Evolutionary conservation across 2,888 invertebrate genomes (phyloP), one percentile per base, ranked within the genome.

Genomic region (Andrena praecox): DNA sequence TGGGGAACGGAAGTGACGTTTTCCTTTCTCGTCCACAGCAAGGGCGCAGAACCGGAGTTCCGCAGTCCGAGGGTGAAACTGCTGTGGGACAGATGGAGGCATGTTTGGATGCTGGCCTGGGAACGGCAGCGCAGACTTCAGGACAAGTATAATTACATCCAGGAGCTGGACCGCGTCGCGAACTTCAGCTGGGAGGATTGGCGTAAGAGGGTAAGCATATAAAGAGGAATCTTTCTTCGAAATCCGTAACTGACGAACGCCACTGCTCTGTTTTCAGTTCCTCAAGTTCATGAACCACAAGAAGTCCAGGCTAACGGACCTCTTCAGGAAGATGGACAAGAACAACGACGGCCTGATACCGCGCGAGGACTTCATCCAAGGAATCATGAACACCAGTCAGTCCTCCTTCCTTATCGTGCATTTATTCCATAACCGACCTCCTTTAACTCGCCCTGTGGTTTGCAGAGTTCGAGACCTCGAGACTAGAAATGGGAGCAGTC

Each of bases 161-260:
- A 97, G 93, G 99, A 99, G 94, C 96, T 99, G 92, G 98, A 99
- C 94, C 96, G 99, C 89, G 98, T 99, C 84, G 98, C 99, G 94
- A 98, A 99, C 96, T 99, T 99, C 96, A 98, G 98, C 92, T 99
- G 99, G 98, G 99, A 99, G 94, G 99, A 99, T 93, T 99, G 99
- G 99, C 97, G 99, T 90, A 98, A 98, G 95, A 96, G 98, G 95
- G 98, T 97, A 93, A 94, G 80, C 12, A 2, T 0, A 12, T 1
- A 0, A 20, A 2, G 7, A 1, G 31, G 3, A 24, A 12, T 27
- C 6, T 10, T 10, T 52, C n/a, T 27, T 29, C 35, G 27, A 42
- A 6, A 27, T 3, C 4, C 4, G 42, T 35, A 6, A 35, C 35
- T 50, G 12, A 70, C 1, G 2, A 27, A 12, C 10, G 12, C n/a